Evolutionary conservation across 2,888 invertebrate genomes (phyloP).

Genomic region (Cyclophora albipunctata): DNA sequence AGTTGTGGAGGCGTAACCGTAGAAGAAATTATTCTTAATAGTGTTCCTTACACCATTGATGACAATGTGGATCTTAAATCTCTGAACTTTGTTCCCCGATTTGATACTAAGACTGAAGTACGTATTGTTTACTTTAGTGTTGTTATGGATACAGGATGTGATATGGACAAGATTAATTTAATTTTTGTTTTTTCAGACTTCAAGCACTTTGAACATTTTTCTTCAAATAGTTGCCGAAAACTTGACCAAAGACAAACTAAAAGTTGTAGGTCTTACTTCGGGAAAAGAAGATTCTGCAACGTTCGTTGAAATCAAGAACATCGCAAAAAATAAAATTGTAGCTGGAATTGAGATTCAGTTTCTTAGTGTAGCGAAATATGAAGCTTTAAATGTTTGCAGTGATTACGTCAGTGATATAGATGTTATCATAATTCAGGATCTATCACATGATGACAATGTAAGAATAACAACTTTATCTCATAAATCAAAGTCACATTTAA

Average conservation of each 20-base stretch:
- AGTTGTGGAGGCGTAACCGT: slow-evolving; percentile 34
- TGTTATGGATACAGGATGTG: too few relatives aligned
- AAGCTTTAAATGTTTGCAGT: slow-evolving; percentile 1
- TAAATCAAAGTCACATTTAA: neutral
- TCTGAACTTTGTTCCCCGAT: slow-evolving; percentile 19
- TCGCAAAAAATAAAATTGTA: slow-evolving; percentile 3
- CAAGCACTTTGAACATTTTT: slow-evolving; percentile 20
- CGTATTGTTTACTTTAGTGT: slow-evolving; percentile 5
- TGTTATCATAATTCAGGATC: slow-evolving; percentile 21
- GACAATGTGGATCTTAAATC: slow-evolving; percentile 14
- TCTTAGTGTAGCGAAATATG: slow-evolving; percentile 8
- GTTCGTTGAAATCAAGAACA: slow-evolving; percentile 15
- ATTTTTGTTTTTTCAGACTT: slow-evolving; percentile 11
- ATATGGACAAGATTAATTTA: too few relatives aligned
- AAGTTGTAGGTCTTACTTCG: slow-evolving; percentile 17
- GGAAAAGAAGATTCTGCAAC: slow-evolving; percentile 5
- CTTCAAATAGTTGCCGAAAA: slow-evolving; percentile 32
- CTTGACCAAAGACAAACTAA: slow-evolving; percentile 18
- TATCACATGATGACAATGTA: slow-evolving; percentile 20
- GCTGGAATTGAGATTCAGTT: slow-evolving; percentile 16
- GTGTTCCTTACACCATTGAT: slow-evolving; percentile 11
- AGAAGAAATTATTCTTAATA: slow-evolving; percentile 21
- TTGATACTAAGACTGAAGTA: slow-evolving; percentile 15
- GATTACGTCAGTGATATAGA: slow-evolving; percentile 11
- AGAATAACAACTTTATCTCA: neutral